Evolutionary conservation across 2,797 vertebrate genomes (phyloP).

Genomic region (Taeniopygia guttata): DNA sequence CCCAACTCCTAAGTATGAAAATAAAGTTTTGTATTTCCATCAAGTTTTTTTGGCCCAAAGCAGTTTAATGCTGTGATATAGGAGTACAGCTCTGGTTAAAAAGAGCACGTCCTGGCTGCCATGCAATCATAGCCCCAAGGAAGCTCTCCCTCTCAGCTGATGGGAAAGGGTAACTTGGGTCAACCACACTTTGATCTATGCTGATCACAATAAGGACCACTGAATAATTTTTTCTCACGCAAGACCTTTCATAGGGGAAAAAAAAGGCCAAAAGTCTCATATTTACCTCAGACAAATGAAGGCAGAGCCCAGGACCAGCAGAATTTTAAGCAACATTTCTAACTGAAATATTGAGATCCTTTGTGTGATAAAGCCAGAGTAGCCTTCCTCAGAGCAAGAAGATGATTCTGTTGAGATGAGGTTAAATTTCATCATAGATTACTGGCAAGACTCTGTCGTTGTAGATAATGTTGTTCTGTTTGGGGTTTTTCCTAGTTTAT

Average conservation of each 20-base stretch:
- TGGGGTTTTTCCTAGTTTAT: neutral
- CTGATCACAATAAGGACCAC: neutral
- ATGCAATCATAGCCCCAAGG: neutral
- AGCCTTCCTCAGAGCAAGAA: neutral
- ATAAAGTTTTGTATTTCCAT: neutral
- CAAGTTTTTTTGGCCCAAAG: neutral
- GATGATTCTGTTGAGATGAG: neutral
- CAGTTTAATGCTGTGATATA: neutral
- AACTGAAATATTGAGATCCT: neutral
- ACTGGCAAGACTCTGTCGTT: neutral
- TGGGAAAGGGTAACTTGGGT: neutral
- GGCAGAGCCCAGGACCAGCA: neutral
- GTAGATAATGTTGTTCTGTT: neutral
- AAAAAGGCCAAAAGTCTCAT: neutral
- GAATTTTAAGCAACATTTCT: neutral
- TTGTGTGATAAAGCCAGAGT: neutral
- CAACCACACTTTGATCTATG: neutral
- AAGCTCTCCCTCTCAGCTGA: neutral
- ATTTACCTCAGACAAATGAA: neutral
- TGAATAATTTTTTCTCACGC: neutral
- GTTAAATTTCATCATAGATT: slow-evolving; percentile 29
- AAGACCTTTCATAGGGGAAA: neutral
- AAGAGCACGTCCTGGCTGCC: neutral
- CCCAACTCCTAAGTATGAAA: neutral
- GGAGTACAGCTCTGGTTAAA: rapidly evolving